These are phyloP conservation scores for Raja brachyura DNA, from an alignment of 2,113 vertebrate genomes.

Conservation along the genomic window DNA sequence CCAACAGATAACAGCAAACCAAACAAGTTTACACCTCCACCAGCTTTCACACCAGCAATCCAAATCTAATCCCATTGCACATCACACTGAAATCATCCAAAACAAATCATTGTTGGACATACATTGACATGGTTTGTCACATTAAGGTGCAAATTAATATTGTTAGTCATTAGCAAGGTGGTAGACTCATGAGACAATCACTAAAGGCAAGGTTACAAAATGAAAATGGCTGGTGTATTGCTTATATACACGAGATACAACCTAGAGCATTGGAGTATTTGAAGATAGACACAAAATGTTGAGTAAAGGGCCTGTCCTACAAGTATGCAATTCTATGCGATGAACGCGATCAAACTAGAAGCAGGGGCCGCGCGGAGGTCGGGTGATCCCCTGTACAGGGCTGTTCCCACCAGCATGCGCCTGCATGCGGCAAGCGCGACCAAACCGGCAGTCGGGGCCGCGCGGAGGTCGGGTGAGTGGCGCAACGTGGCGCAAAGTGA, in stretches of 20 bases:
- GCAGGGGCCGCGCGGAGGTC: too few relatives aligned
- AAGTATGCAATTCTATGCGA: too few relatives aligned
- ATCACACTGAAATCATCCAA: not conserved
- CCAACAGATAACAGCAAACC: not conserved
- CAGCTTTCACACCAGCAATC: not conserved
- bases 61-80: not conserved
- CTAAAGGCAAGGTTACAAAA: not conserved
- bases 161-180: not conserved
- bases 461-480: too few relatives aligned
- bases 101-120: not conserved
- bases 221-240: not conserved
- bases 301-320: too few relatives aligned
- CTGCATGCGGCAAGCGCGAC: too few relatives aligned
- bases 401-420: too few relatives aligned
- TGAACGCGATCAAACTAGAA: too few relatives aligned
- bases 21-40: not conserved
- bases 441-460: too few relatives aligned
- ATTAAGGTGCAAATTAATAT: not conserved
- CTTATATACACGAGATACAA: not conserved
- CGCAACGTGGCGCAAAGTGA: too few relatives aligned
- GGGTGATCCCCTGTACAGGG: too few relatives aligned
- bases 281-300: too few relatives aligned
- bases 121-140: not conserved
- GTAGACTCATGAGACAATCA: not conserved
- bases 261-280: not conserved